Conservation (phyloP, 2,888 invertebrate genomes). For the Eristalis pertinax region DNA sequence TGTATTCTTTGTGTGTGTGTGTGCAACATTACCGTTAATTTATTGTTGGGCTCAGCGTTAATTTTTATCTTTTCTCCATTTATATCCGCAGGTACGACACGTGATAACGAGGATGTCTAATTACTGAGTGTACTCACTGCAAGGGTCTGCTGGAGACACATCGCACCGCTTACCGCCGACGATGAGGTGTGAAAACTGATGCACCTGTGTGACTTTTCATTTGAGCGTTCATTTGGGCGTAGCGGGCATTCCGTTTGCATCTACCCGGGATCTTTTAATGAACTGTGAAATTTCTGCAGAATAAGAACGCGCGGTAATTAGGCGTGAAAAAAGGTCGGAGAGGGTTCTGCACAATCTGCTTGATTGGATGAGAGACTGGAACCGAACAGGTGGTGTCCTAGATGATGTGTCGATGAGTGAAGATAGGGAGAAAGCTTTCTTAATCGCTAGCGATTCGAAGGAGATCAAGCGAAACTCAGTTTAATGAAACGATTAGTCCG, state of each 20-base stretch:
- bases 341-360: too few species aligned
- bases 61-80: slow-evolving; percentile 20
- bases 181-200: slow-evolving; percentile 27
- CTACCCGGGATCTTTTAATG: slow-evolving; percentile 50
- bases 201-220: background rate
- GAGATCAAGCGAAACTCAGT: background rate
- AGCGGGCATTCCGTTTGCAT: slow-evolving; percentile 13
- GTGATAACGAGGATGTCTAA: slow-evolving; percentile 56
- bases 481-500: background rate
- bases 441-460: background rate
- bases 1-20: slow-evolving; percentile 33
- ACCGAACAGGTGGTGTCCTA: too few species aligned
- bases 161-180: slow-evolving; percentile 2
- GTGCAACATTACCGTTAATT: slow-evolving; percentile 51
- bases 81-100: slow-evolving; percentile 51
- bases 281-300: slow-evolving; percentile 44
- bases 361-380: too few species aligned
- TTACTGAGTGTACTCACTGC: slow-evolving; percentile 28
- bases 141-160: background rate
- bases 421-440: too few species aligned
- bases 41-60: slow-evolving; percentile 45
- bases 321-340: slow-evolving; percentile 5
- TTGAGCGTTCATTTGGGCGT: background rate
- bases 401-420: too few species aligned
- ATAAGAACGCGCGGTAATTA: slow-evolving; percentile 42